Percentiles rank a stretch among this genome's conserved stretches.
phyloP scores from a whole-genome alignment of 1,140 invertebrate genomes.

The Aphelinus certus region DNA sequence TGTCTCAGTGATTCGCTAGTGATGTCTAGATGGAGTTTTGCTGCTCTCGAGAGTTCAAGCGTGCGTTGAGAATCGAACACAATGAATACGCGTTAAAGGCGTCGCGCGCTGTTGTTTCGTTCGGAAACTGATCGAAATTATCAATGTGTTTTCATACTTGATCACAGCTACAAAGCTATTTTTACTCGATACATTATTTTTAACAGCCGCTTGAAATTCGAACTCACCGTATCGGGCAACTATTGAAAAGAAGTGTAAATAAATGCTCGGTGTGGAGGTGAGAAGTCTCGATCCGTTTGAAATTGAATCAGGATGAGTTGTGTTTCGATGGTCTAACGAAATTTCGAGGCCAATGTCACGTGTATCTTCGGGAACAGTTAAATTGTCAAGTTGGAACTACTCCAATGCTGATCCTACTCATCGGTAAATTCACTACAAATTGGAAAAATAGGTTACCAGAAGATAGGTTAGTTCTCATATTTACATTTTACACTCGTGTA shows the following conservation, averaged over 20 bases:
- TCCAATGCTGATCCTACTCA: constrained; percentile 17
- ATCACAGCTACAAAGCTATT: too few relatives aligned
- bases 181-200: too few relatives aligned
- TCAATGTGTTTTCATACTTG: constrained; percentile 14
- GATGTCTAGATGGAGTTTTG: too few relatives aligned
- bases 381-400: neutral
- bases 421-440: constrained; percentile 9
- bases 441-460: constrained; percentile 37
- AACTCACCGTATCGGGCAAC: too few relatives aligned
- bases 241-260: too few relatives aligned
- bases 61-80: neutral
- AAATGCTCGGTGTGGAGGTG: neutral
- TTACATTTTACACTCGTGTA: too few relatives aligned
- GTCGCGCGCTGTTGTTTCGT: constrained; percentile 28
- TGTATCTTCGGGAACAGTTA: neutral
- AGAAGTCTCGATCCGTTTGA: neutral
- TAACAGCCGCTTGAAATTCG: too few relatives aligned
- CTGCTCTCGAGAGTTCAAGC: too few relatives aligned
- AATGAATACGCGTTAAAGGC: neutral
- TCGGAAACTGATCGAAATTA: constrained; percentile 35
- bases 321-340: neutral
- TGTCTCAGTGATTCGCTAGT: too few relatives aligned
- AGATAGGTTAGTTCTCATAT: constrained; percentile 31
- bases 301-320: neutral
- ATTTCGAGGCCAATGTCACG: neutral